Conservation (phyloP, 2,113 vertebrate species). For the Cottus gobio region DNA sequence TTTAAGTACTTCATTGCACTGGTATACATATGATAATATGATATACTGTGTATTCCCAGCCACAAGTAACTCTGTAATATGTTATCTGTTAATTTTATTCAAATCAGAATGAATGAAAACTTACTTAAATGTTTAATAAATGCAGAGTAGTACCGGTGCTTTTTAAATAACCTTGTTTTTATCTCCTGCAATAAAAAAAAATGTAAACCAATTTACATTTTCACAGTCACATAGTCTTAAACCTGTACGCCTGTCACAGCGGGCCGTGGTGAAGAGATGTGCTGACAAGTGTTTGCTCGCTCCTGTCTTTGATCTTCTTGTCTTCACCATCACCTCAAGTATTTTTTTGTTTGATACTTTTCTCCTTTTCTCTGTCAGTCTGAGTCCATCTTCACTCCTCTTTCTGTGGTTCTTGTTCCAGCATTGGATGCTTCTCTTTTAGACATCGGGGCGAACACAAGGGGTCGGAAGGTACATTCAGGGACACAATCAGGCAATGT, state of each 20-base stretch:
- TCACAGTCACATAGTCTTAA: constrained; percentile 69
- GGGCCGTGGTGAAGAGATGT: constrained; percentile 33
- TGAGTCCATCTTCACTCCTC: constrained; percentile 12
- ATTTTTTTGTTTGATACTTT: constrained; percentile 25
- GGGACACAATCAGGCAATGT: constrained; percentile 48
- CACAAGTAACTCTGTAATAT: neutral
- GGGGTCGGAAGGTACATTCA: constrained; percentile 62
- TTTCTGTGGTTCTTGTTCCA: neutral
- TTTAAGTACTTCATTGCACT: too few species aligned
- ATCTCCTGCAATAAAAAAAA: neutral
- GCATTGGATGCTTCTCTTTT: constrained; percentile 3
- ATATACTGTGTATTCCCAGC: neutral
- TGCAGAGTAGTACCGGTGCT: neutral
- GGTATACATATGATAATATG: neutral
- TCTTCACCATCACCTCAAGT: neutral
- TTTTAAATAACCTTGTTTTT: neutral
- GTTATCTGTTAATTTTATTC: constrained; percentile 6
- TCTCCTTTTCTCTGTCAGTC: constrained; percentile 4
- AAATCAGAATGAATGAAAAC: neutral
- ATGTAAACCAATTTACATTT: neutral
- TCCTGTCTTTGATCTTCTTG: constrained; percentile 21
- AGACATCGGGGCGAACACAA: constrained; percentile 32
- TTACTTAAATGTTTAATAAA: neutral
- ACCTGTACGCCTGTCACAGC: constrained; percentile 56
- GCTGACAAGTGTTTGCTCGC: constrained; percentile 57